These are phyloP conservation scores for Drosophila bocki DNA, from an alignment of 1,140 invertebrate genomes.

Conservation along the genomic window DNA sequence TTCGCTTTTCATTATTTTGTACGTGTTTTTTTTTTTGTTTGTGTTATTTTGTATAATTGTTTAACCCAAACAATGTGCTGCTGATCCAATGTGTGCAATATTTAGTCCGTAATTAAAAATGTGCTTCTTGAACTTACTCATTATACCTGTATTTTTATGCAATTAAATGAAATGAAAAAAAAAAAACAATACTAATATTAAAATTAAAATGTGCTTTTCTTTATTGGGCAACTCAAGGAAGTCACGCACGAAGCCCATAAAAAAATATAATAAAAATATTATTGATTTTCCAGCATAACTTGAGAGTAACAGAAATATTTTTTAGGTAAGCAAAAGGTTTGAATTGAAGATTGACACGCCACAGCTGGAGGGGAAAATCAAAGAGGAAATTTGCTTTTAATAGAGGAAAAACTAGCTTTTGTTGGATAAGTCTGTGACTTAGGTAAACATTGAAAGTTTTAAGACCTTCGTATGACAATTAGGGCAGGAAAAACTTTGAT, in stretches of 20 bases:
- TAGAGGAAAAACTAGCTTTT: background rate
- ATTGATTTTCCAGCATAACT: constrained; percentile 34
- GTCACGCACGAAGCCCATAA: constrained; percentile 54
- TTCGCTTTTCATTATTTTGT: constrained; percentile 39
- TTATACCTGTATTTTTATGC: constrained; percentile 53
- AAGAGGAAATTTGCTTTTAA: constrained; percentile 16
- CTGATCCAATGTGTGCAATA: constrained; percentile 52
- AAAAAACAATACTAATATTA: constrained; percentile 22
- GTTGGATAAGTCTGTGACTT: too few relatives aligned
- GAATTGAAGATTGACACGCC: constrained; percentile 34
- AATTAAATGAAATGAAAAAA: constrained; percentile 52
- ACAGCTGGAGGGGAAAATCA: constrained; percentile 24
- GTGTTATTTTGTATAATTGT: constrained; percentile 27
- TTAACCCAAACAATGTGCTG: constrained; percentile 45
- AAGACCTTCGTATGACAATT: too few relatives aligned
- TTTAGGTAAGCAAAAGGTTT: constrained; percentile 12
- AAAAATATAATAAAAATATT: constrained; percentile 53
- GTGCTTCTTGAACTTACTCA: constrained; percentile 50
- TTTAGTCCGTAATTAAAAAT: constrained; percentile 43
- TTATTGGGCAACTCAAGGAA: constrained; percentile 41
- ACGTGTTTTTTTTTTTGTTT: constrained; percentile 25
- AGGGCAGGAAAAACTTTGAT: background rate
- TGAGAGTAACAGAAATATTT: constrained; percentile 1
- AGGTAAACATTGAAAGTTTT: too few relatives aligned
- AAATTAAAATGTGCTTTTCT: background rate